Evolutionary conservation across 2,888 invertebrate species (phyloP).

Genomic region (Sialis fuliginosa): DNA sequence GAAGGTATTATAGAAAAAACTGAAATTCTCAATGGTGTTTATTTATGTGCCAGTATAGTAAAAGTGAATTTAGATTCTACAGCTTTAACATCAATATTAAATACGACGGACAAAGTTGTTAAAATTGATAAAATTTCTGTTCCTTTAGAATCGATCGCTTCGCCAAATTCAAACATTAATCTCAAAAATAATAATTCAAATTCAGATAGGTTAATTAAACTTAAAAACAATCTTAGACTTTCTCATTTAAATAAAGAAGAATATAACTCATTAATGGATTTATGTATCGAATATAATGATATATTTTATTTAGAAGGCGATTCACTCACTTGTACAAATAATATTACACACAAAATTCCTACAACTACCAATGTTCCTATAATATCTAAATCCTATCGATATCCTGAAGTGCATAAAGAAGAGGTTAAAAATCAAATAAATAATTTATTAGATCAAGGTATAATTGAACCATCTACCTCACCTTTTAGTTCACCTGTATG

Average conservation of each 20-base stretch:
- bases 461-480: conserved; percentile 11
- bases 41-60: not conserved
- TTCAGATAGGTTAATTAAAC: too few species aligned
- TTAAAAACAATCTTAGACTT: too few species aligned
- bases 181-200: too few species aligned
- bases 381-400: conserved; percentile 14
- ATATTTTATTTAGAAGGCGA: conserved; percentile 12
- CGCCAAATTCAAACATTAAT: conserved; percentile 13
- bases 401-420: conserved; percentile 14
- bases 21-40: not conserved
- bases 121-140: not conserved
- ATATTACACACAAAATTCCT: conserved; percentile 14
- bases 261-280: conserved; percentile 8
- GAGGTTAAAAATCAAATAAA: conserved; percentile 14
- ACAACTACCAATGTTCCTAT: conserved; percentile 14
- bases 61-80: not conserved
- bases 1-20: not conserved
- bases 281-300: conserved; percentile 11
- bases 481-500: conserved; percentile 14
- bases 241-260: too few species aligned
- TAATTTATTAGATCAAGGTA: conserved; percentile 11
- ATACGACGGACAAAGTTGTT: not conserved
- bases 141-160: conserved; percentile 3
- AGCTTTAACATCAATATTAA: not conserved
- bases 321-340: conserved; percentile 12